Evolutionary conservation across 1,140 invertebrate species (phyloP).

Genomic region (Vollenhovia emeryi): DNA sequence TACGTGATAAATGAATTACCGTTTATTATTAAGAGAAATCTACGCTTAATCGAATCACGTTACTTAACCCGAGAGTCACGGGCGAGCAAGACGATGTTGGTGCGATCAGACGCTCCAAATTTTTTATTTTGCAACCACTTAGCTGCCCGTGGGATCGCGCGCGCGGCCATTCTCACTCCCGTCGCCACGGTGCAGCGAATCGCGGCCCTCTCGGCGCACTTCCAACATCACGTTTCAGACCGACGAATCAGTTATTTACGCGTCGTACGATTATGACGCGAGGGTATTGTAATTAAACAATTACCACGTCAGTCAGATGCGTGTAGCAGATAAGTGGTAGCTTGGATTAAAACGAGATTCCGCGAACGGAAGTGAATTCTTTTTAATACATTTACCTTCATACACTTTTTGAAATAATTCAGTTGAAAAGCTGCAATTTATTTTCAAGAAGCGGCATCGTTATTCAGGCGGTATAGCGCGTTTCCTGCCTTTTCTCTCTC

Average conservation of each 20-base stretch:
- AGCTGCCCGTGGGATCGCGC: slow-evolving; percentile 35
- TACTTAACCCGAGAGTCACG: slow-evolving; percentile 77
- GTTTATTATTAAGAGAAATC: slow-evolving; percentile 80
- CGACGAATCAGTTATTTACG: background rate
- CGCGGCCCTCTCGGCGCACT: background rate
- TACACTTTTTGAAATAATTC: background rate
- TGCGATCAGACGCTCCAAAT: slow-evolving; percentile 22
- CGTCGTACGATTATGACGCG: background rate
- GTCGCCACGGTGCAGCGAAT: background rate
- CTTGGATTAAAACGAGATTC: background rate
- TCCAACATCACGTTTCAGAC: background rate
- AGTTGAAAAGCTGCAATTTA: background rate
- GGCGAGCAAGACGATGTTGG: slow-evolving; percentile 34
- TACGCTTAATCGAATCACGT: slow-evolving; percentile 79
- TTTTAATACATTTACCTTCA: background rate
- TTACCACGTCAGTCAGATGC: background rate
- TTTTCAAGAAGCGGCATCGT: background rate
- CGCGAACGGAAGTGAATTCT: background rate
- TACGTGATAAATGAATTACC: slow-evolving; percentile 81
- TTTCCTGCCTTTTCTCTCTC: background rate
- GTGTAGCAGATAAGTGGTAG: background rate
- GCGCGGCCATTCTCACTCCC: background rate
- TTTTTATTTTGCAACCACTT: background rate
- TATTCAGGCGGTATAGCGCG: background rate
- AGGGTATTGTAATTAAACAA: background rate